phyloP scores from a whole-genome alignment of 2,888 invertebrate species.

The Hanleya hanleyi region DNA sequence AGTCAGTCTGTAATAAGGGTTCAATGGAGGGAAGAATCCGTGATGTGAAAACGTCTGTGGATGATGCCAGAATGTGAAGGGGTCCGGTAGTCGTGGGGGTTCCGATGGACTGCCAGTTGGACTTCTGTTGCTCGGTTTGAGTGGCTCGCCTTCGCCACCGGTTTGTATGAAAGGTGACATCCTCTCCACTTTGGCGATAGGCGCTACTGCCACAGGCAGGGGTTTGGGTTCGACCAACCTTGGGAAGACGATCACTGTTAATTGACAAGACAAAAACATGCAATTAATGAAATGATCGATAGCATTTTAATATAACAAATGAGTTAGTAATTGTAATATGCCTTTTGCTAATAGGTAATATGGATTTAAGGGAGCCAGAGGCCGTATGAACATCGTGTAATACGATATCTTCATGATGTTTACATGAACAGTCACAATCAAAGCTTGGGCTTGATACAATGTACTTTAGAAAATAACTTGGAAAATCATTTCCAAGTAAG shows the following conservation, averaged over 20 bases:
- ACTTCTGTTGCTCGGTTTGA: neutral
- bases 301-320: no score
- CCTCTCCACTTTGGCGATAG: neutral
- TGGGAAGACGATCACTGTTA: neutral
- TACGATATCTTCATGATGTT: no score
- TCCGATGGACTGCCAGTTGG: constrained; percentile 9
- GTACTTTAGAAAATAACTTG: no score
- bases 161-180: neutral
- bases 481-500: no score
- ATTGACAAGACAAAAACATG: no score
- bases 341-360: no score
- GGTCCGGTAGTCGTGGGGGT: constrained; percentile 4
- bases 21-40: neutral
- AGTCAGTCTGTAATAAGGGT: neutral
- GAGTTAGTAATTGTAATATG: no score
- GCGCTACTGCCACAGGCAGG: neutral
- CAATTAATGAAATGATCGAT: no score
- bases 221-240: neutral
- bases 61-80: constrained; percentile 5
- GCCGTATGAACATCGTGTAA: no score
- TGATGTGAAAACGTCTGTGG: neutral
- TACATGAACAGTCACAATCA: no score
- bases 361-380: no score
- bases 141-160: neutral
- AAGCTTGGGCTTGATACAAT: no score